phyloP scores from a whole-genome alignment of 1,140 invertebrate genomes.

The Saccostrea glomerata region DNA sequence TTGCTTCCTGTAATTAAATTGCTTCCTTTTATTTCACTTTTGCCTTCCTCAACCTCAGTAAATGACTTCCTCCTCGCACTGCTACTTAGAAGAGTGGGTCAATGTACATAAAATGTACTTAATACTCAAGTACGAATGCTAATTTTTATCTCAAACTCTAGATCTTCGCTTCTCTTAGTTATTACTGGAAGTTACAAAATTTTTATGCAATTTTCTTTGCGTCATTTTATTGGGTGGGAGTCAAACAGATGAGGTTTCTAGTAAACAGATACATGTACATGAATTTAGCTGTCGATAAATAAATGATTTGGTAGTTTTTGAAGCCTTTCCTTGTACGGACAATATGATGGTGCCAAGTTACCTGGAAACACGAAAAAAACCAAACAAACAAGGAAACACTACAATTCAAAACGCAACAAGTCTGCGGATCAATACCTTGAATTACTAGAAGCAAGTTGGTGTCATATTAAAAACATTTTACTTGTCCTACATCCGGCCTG shows the following conservation, averaged over 20 bases:
- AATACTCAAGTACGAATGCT: background rate
- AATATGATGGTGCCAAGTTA: background rate
- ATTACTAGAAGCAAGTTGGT: slow-evolving; percentile 14
- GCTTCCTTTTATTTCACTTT: slow-evolving; percentile 8
- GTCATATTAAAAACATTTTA: slow-evolving; percentile 23
- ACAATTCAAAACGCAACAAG: background rate
- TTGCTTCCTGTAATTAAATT: slow-evolving; percentile 4
- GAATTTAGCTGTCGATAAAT: background rate
- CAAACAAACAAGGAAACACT: background rate
- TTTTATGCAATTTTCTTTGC: too few relatives aligned
- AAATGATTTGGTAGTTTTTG: background rate
- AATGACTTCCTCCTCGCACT: background rate
- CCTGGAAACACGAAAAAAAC: background rate
- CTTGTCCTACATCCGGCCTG: background rate
- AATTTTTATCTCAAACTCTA: background rate
- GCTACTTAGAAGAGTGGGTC: background rate
- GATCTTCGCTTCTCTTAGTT: too few relatives aligned
- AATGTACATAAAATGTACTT: background rate
- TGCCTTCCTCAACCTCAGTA: background rate
- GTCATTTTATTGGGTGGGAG: too few relatives aligned
- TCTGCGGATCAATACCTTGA: background rate
- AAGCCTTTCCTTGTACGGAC: background rate
- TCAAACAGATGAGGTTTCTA: background rate
- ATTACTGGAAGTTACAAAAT: too few relatives aligned
- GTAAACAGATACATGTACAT: background rate